phyloP scores from a whole-genome alignment of 2,797 vertebrate species.

The Mus spretus region DNA sequence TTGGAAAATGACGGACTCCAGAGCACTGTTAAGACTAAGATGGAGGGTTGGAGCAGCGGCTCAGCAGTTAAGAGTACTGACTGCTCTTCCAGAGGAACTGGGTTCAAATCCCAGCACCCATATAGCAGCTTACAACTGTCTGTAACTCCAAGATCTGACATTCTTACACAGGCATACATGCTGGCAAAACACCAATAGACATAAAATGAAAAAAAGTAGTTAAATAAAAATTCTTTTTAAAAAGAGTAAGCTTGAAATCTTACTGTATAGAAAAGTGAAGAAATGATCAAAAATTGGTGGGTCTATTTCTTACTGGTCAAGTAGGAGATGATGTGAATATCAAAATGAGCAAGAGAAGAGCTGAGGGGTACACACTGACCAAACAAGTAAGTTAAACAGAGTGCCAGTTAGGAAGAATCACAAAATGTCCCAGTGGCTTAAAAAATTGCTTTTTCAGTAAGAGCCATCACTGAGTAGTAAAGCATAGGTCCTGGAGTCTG shows the following conservation, averaged over 20 bases:
- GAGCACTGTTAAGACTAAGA: conserved; percentile 27
- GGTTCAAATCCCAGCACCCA: not conserved
- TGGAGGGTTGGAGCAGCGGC: not conserved
- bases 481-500: not conserved
- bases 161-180: not conserved
- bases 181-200: not conserved
- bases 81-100: not conserved
- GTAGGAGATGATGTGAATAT: not conserved
- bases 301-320: conserved; percentile 30
- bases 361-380: not conserved
- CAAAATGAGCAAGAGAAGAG: conserved; percentile 34
- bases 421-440: not conserved
- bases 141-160: not conserved
- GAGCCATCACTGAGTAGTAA: conserved; percentile 5
- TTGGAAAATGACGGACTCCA: conserved; percentile 8
- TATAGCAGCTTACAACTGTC: not conserved
- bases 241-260: not conserved
- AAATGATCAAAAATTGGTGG: not conserved
- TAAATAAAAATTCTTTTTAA: not conserved
- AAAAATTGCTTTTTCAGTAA: conserved; percentile 38
- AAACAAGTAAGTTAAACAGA: not conserved
- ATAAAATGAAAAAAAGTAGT: not conserved
- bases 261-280: conserved; percentile 29
- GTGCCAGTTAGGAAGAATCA: not conserved
- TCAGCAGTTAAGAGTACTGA: not conserved